Base-by-base conservation (phyloP, 2,113 vertebrate genomes). In the Pipra filicauda region DNA sequence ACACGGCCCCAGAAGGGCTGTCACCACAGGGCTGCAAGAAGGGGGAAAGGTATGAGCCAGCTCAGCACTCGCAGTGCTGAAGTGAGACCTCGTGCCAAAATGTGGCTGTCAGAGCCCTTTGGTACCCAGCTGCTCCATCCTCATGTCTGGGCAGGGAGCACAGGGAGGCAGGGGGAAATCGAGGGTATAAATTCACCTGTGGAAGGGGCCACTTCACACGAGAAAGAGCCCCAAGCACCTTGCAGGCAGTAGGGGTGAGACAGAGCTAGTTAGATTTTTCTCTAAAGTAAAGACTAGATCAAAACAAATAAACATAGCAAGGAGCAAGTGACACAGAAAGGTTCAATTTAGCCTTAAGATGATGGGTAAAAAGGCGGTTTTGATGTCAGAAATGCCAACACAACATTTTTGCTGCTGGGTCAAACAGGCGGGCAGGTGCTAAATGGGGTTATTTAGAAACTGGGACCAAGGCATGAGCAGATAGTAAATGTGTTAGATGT, bases 361-460 rank as follows among this genome's bases (percentile, higher is more conserved):
- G 86, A 94, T 61, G 73, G 83, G 69, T 71, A 71, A 84, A 95
- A 72, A 86, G 61, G 73, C 2, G 1, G 57, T 46, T 84, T 48
- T 89, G 85, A 84, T 95, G 90, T 93, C 92, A 94, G 73, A 93
- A 95, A 85, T 83, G 88, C 75, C 85, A 88, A 88, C 88, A 74
- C 52, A 90, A 80, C 51, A 35, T 84, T 90, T 94, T 37, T 75
- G 70, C 64, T 90, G 88, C 65, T 5, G 21, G 86, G 91, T 94
- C 91, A 96, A 74, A 58, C 44, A 67, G 57, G 78, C 27, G 0
- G 67, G 85, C 91, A 90, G 49, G 78, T 85, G 89, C 79, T 91
- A 93, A 93, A 92, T 70, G 84, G 83, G 77, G 91, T 84, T 87
- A 86, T 66, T 78, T 82, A 80, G 92, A 64, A 96, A 78, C 62